Conservation (phyloP, 2,888 invertebrate species). For the Drosophila austrosaltans region DNA sequence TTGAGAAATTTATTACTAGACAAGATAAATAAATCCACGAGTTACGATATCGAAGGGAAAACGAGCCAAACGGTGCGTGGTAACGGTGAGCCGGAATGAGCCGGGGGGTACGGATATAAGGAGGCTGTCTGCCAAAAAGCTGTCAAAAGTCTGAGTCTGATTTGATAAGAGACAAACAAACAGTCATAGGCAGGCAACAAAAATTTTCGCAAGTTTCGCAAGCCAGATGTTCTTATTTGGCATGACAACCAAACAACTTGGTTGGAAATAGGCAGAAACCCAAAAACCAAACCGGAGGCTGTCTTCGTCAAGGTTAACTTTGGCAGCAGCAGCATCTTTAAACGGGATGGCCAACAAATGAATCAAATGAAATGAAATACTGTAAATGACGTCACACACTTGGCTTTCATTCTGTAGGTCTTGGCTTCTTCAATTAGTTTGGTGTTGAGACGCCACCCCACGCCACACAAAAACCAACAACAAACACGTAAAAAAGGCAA, state of each 20-base stretch:
- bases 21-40: conserved; percentile 61
- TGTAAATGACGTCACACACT: conserved; percentile 5
- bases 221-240: conserved; percentile 43
- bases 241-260: conserved; percentile 41
- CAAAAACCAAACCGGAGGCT: neutral
- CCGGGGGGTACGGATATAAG: too few species aligned
- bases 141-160: conserved; percentile 62
- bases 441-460: conserved; percentile 12
- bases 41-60: conserved; percentile 40
- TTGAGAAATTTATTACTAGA: conserved; percentile 62
- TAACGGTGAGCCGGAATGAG: too few species aligned
- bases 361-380: conserved; percentile 7
- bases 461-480: neutral
- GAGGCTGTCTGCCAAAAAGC: conserved; percentile 54
- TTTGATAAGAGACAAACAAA: conserved; percentile 57
- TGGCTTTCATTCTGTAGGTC: neutral
- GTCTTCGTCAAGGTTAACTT: conserved; percentile 19
- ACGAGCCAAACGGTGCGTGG: conserved; percentile 31
- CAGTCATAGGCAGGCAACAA: conserved; percentile 11
- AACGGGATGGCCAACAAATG: conserved; percentile 9
- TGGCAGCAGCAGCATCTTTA: conserved; percentile 11
- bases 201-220: conserved; percentile 11
- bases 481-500: conserved; percentile 7
- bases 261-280: neutral
- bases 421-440: conserved; percentile 18